Percentiles rank a stretch among this genome's conserved stretches.
Evolutionary conservation across 2,797 vertebrate species (phyloP).

Genomic region (Gallinago nigripennis): DNA sequence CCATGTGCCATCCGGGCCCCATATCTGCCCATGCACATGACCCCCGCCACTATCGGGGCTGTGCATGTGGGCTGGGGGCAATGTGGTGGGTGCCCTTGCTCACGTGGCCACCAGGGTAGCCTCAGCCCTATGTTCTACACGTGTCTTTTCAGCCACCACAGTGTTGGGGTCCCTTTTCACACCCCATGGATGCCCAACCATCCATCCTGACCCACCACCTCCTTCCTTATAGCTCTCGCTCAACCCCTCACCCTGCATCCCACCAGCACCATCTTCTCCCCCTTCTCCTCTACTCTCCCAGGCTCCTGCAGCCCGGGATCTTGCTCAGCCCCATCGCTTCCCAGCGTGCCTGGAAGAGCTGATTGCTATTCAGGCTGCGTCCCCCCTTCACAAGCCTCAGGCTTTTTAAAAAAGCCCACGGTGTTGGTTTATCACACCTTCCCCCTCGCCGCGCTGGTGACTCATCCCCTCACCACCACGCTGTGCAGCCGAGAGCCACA

Average conservation of each 20-base stretch:
- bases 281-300: accelerated
- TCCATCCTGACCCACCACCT: accelerated
- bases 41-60: accelerated
- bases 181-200: accelerated
- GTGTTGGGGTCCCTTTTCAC: background rate
- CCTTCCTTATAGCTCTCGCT: background rate
- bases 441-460: background rate
- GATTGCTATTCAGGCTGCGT: background rate
- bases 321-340: background rate
- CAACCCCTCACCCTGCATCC: background rate
- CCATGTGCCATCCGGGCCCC: background rate
- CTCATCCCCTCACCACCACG: background rate
- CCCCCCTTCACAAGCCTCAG: background rate
- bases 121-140: accelerated
- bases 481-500: background rate
- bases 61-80: accelerated
- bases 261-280: accelerated
- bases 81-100: accelerated
- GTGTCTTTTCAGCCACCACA: accelerated
- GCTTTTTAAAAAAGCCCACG: background rate
- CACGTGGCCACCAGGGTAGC: accelerated
- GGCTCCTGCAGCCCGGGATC: background rate
- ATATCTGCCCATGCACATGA: background rate
- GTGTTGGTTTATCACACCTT: background rate
- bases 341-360: background rate